Conservation (phyloP, 2,888 invertebrate species). For the Cerastoderma edule region DNA sequence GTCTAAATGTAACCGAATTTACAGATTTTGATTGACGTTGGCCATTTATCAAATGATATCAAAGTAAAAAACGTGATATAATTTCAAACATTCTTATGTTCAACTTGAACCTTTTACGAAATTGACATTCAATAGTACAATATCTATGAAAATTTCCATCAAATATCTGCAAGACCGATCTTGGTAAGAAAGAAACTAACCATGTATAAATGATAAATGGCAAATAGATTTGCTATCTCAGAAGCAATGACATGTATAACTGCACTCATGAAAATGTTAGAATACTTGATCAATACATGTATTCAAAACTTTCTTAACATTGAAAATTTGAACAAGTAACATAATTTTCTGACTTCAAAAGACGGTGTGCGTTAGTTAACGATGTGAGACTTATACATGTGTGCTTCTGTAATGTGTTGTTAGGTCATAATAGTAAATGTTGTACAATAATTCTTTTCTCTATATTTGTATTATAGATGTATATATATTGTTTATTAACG, state of each 20-base stretch:
- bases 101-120: too few species aligned
- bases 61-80: too few species aligned
- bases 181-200: too few species aligned
- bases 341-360: neutral
- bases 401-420: slow-evolving; percentile 13
- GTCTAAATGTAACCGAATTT: too few species aligned
- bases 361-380: neutral
- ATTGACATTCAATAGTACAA: too few species aligned
- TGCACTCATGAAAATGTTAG: neutral
- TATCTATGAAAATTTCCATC: too few species aligned
- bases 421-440: neutral
- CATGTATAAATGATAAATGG: too few species aligned
- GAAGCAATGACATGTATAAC: neutral
- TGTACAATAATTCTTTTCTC: neutral
- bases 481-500: slow-evolving; percentile 13
- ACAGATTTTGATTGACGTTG: too few species aligned
- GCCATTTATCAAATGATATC: too few species aligned
- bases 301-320: neutral
- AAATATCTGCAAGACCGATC: too few species aligned
- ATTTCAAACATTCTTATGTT: too few species aligned
- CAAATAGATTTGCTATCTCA: too few species aligned
- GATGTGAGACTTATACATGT: neutral
- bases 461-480: slow-evolving; percentile 13
- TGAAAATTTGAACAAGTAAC: neutral
- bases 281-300: neutral